phyloP scores from a whole-genome alignment of 2,888 invertebrate genomes.

The Protonemura montana region DNA sequence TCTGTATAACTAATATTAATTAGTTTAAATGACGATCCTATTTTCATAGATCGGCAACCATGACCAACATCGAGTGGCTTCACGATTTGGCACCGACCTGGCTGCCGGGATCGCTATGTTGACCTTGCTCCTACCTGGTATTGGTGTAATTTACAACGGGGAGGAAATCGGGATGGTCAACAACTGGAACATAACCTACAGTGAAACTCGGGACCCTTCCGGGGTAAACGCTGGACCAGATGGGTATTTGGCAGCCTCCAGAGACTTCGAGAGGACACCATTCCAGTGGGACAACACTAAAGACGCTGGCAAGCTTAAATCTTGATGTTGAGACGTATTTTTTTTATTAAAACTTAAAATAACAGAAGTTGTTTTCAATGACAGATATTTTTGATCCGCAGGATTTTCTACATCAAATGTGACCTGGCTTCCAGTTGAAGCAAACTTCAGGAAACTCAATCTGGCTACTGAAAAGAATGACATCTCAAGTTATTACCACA shows the following conservation, averaged over 20 bases:
- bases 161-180: constrained; percentile 85
- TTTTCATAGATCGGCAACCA: constrained; percentile 68
- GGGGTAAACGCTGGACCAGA: constrained; percentile 59
- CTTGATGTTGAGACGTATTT: no score
- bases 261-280: constrained; percentile 54
- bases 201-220: constrained; percentile 70
- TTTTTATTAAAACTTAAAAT: no score
- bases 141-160: constrained; percentile 82
- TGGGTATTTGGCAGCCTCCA: constrained; percentile 28
- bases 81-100: constrained; percentile 67
- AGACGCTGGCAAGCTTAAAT: constrained; percentile 24
- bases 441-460: constrained; percentile 23
- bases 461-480: background rate
- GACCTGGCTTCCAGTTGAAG: constrained; percentile 23
- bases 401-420: constrained; percentile 20
- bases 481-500: background rate
- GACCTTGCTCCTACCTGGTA: constrained; percentile 76
- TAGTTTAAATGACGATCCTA: no score
- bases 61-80: constrained; percentile 69
- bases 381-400: background rate
- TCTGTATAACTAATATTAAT: no score
- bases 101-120: constrained; percentile 75
- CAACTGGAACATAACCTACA: constrained; percentile 63
- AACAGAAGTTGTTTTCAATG: no score
- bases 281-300: constrained; percentile 54